phyloP scores from a whole-genome alignment of 2,113 vertebrate genomes.

The Tychaedon coryphoeus region DNA sequence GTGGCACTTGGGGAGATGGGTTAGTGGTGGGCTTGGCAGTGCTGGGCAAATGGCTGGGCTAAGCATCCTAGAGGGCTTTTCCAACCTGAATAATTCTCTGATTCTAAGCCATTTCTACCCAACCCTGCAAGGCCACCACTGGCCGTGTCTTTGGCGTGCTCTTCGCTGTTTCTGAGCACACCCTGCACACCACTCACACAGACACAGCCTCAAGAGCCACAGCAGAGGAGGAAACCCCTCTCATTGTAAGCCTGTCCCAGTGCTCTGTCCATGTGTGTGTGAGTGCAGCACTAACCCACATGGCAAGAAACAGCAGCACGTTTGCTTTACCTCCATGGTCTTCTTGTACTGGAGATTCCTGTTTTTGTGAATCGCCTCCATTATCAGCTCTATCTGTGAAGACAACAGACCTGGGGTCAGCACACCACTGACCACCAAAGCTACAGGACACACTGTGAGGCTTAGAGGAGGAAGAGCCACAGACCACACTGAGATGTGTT shows the following conservation, averaged over 20 bases:
- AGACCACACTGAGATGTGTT: neutral
- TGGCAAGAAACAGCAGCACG: neutral
- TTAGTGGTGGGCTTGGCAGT: neutral
- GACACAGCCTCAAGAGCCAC: fast-evolving
- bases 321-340: constrained; percentile 88
- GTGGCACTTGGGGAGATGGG: neutral
- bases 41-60: neutral
- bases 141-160: fast-evolving
- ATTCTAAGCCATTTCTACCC: neutral
- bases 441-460: fast-evolving
- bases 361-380: constrained; percentile 91
- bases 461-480: neutral
- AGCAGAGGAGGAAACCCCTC: neutral
- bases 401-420: neutral
- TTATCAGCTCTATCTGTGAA: constrained; percentile 85
- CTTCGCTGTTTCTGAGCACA: neutral
- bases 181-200: neutral
- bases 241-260: neutral
- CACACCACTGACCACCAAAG: neutral
- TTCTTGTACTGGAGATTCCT: constrained; percentile 88
- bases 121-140: neutral
- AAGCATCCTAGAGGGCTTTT: neutral
- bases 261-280: fast-evolving
- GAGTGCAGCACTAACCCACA: neutral
- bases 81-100: neutral